These are phyloP conservation scores for Hyposmocoma kahamanoa DNA, from an alignment of 1,140 invertebrate genomes.

Conservation along the genomic window DNA sequence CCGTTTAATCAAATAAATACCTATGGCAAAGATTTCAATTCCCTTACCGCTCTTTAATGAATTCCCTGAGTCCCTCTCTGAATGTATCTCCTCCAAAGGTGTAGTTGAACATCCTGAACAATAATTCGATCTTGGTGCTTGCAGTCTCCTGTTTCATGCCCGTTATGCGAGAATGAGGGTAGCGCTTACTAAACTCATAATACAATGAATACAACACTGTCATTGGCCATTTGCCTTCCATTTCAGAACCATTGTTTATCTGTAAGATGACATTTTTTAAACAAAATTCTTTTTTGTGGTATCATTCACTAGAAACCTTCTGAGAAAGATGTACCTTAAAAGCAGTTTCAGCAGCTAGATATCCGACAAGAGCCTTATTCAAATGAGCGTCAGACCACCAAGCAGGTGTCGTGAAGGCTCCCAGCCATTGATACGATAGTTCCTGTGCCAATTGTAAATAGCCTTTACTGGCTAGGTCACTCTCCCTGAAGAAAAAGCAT, in stretches of 20 bases:
- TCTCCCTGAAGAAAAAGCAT: conserved; percentile 74
- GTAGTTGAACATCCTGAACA: conserved; percentile 94
- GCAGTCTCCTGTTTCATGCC: conserved; percentile 83
- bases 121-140: conserved; percentile 85
- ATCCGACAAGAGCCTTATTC: conserved; percentile 83
- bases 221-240: conserved; percentile 84
- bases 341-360: conserved; percentile 79
- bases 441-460: conserved; percentile 79
- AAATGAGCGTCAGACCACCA: conserved; percentile 82
- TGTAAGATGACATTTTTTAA: conserved; percentile 26
- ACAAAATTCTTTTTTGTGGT: background rate
- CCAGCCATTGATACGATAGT: conserved; percentile 84
- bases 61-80: conserved; percentile 81
- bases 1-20: no score
- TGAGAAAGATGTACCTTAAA: conserved; percentile 75
- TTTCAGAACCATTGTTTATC: conserved; percentile 79
- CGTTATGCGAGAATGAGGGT: conserved; percentile 81
- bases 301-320: no score
- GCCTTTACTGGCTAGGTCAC: conserved; percentile 76
- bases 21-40: no score
- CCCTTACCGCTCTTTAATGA: conserved; percentile 77
- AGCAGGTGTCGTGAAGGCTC: conserved; percentile 80
- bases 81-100: conserved; percentile 88
- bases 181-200: conserved; percentile 83
- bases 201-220: conserved; percentile 83